These are phyloP conservation scores for Drosophila ficusphila DNA, from an alignment of 1,140 invertebrate species.

Conservation along the genomic window DNA sequence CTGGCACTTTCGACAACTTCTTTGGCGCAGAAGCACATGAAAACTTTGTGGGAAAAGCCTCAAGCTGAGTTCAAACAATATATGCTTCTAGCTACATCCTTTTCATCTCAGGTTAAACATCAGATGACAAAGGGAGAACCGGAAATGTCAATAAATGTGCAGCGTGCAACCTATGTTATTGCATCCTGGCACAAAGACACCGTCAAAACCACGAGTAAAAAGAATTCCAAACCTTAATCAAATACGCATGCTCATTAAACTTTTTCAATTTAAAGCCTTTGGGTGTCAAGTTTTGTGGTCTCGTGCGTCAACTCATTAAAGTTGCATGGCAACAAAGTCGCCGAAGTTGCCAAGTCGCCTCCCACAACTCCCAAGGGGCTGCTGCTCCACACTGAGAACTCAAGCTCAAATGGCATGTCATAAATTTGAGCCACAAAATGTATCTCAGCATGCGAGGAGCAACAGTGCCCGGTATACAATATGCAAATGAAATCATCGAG, in stretches of 20 bases:
- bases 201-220: neutral
- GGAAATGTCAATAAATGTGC: constrained; percentile 37
- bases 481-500: constrained; percentile 72
- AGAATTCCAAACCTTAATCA: constrained; percentile 49
- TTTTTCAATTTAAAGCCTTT: constrained; percentile 77
- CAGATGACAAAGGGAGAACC: constrained; percentile 41
- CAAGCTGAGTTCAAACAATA: constrained; percentile 31
- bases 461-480: constrained; percentile 43
- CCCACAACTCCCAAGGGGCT: constrained; percentile 1
- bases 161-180: constrained; percentile 42
- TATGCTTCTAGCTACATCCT: constrained; percentile 3
- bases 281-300: constrained; percentile 70
- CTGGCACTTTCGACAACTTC: constrained; percentile 26
- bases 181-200: constrained; percentile 31
- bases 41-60: constrained; percentile 17
- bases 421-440: constrained; percentile 56
- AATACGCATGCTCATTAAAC: constrained; percentile 78
- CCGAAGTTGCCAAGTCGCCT: constrained; percentile 60
- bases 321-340: constrained; percentile 77
- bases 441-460: constrained; percentile 35
- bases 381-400: constrained; percentile 3
- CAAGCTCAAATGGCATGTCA: constrained; percentile 52
- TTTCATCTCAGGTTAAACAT: neutral
- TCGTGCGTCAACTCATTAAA: constrained; percentile 74
- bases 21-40: constrained; percentile 4